A percentile compares a stretch with the other conserved stretches of the same genome.
Conservation (phyloP, 2,888 invertebrate genomes). For the Lydus trimaculatus region DNA sequence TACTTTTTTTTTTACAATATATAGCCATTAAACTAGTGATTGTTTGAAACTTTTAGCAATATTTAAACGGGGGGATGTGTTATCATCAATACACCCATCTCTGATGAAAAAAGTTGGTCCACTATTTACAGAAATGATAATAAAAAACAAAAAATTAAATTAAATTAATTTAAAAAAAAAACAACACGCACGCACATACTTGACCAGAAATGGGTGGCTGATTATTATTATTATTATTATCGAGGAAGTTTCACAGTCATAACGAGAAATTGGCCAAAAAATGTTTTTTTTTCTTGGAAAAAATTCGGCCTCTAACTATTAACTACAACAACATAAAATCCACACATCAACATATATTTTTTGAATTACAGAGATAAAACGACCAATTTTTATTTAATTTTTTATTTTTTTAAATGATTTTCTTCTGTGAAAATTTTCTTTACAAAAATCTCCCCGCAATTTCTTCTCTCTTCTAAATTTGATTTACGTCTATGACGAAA, state of each 20-base stretch:
- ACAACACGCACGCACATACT: background rate
- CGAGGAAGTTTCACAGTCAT: conserved; percentile 3
- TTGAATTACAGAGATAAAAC: conserved; percentile 43
- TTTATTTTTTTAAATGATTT: background rate
- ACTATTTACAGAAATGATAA: conserved; percentile 60
- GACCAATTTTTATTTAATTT: background rate
- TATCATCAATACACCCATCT: conserved; percentile 12
- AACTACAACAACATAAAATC: conserved; percentile 50
- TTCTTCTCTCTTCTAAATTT: background rate
- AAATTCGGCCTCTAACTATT: conserved; percentile 22
- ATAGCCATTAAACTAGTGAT: conserved; percentile 62
- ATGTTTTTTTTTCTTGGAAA: background rate
- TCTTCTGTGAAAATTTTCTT: background rate
- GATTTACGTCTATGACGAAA: conserved; percentile 7
- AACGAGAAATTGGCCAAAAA: background rate
- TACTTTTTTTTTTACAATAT: conserved; percentile 40
- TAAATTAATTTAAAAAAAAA: conserved; percentile 3
- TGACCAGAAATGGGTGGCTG: background rate
- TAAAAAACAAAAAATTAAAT: conserved; percentile 48
- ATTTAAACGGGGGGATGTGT: conserved; percentile 28
- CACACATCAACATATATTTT: conserved; percentile 52
- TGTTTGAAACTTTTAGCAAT: conserved; percentile 64
- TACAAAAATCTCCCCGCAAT: background rate
- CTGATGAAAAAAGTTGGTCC: conserved; percentile 54
- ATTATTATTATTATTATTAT: background rate